Evolutionary conservation across 2,888 invertebrate species (phyloP), one percentile per base, ranked within the genome.

Genomic region (Watsonalla binaria): DNA sequence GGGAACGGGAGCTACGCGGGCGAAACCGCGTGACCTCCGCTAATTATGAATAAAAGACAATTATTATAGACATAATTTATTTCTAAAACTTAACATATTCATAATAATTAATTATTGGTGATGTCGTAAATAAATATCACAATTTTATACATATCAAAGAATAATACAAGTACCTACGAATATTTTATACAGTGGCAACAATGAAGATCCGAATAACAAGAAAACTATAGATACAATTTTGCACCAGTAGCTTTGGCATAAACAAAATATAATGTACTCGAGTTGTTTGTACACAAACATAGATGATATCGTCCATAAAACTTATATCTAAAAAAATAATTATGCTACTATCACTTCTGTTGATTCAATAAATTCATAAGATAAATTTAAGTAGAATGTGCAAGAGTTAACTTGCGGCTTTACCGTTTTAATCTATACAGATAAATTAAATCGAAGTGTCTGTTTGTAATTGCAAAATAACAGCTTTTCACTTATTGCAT

Each of bases 11-110:
- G n/a, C n/a, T n/a, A n/a, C n/a, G n/a, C n/a, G n/a, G n/a, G n/a
- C n/a, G n/a, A n/a, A n/a, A n/a, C n/a, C n/a, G n/a, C n/a, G n/a
- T n/a, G n/a, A n/a, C n/a, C n/a, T n/a, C n/a, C n/a, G n/a, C n/a
- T n/a, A n/a, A n/a, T n/a, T n/a, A 37, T 42, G 11, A 42, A 11
- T 11, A 42, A 42, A 15, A 52, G 42, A 0, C 9, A 11, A 11
- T 42, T 5, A 11, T 42, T 42, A 42, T 11, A 42, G 42, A 42
- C 42, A 42, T 37, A 42, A 42, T 80, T 78, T 76, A 79, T 74
- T 75, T 72, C 80, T 79, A 78, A 79, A 82, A 76, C 79, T 81
- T 81, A 81, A 81, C 77, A 72, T 63, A 68, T 56, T 46, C 70
- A 69, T 42, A 11, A 42, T 42, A 11, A 11, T 11, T 5, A 68